Evolutionary conservation across 2,888 invertebrate species (phyloP), one percentile per base, ranked within the genome.

Genomic region (Tridacna crocea): DNA sequence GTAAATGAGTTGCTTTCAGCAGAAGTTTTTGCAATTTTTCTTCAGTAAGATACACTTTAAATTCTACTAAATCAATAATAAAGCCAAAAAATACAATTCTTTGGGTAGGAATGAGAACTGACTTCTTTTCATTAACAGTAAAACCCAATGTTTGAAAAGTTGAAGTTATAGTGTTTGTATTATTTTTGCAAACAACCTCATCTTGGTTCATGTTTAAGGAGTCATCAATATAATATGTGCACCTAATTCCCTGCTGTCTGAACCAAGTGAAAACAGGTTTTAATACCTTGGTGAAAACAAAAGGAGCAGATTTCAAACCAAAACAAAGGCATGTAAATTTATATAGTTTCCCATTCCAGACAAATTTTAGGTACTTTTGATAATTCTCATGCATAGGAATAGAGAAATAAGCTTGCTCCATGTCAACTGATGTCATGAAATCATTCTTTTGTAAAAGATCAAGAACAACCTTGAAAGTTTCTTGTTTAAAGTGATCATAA

Each of bases 151-250:
- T 46, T 58, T 75, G 51, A 26, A 79, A 51, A n/a, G 65, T 65
- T n/a, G 75, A 26, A 17, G 63, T 61, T 36, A 82, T 61, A n/a
- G 66, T 48, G 15, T 65, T n/a, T 46, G 82, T 68, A 63, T 82
- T 75, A 6, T 26, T 13, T 68, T 17, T 48, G 51, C 76, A 79
- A n/a, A 36, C 48, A 13, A 66, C 72, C 47, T 36, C 24, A 26
- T 22, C 22, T 47, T 55, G 19, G 65, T 79, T 76, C 74, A 80
- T 80, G 47, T 68, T 70, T 6, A 85, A 12, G n/a, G 83, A 85
- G 70, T 85, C 82, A 80, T 85, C 83, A 24, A 85, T 80, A 36
- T 83, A n/a, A n/a, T n/a, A n/a, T n/a, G n/a, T n/a, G n/a, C n/a
- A n/a, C n/a, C n/a, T n/a, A n/a, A n/a, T n/a, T n/a, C n/a, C n/a